Evolutionary conservation across 2,113 vertebrate species (phyloP).

Genomic region (Sigmodon hispidus): DNA sequence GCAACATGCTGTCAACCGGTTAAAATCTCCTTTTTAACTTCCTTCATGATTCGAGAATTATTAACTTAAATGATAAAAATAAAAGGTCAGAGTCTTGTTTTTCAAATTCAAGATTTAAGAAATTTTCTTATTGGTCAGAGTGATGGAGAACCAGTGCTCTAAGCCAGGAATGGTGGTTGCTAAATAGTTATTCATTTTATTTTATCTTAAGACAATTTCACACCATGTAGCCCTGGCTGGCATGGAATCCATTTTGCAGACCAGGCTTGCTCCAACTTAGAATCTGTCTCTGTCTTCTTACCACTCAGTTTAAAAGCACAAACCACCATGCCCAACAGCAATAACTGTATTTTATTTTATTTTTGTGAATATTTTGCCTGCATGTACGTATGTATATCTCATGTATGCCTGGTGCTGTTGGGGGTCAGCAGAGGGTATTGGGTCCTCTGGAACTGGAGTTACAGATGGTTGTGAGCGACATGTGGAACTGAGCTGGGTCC

Average conservation of each 20-base stretch:
- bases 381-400: not conserved
- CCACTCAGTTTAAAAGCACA: not conserved
- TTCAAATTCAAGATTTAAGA: slow-evolving; percentile 43
- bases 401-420: not conserved
- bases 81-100: slow-evolving; percentile 11
- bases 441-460: not conserved
- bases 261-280: not conserved
- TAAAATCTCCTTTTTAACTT: slow-evolving; percentile 46
- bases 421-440: not conserved
- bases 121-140: not conserved
- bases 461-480: not conserved
- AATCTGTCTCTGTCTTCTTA: not conserved
- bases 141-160: not conserved
- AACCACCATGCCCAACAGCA: not conserved
- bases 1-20: slow-evolving; percentile 58
- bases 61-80: slow-evolving; percentile 1
- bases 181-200: slow-evolving; percentile 26
- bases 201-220: not conserved
- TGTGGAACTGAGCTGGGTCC: not conserved
- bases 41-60: slow-evolving; percentile 34
- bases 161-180: not conserved
- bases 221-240: not conserved
- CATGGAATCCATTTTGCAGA: not conserved
- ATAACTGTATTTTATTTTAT: not conserved
- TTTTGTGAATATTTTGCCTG: not conserved